phyloP scores from a whole-genome alignment of 2,797 vertebrate species.

The Anguilla pacifica region DNA sequence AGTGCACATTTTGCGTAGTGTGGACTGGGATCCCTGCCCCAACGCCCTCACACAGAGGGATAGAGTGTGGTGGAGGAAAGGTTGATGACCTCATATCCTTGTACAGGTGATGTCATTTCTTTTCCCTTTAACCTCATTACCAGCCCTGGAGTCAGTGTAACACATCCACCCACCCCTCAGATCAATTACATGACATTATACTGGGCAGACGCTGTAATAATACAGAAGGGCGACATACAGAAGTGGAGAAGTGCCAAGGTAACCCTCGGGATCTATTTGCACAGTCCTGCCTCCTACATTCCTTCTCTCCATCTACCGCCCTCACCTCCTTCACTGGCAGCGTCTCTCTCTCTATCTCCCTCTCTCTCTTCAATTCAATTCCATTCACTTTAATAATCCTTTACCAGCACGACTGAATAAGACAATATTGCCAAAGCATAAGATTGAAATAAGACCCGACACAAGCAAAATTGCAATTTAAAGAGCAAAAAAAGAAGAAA shows the following conservation, averaged over 20 bases:
- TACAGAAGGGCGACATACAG: no score
- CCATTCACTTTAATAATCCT: neutral
- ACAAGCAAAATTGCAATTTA: neutral
- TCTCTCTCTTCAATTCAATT: neutral
- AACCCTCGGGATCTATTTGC: neutral
- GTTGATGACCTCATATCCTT: neutral
- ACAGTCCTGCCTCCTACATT: neutral
- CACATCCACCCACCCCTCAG: neutral
- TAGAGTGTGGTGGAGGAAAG: neutral
- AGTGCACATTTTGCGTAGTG: neutral
- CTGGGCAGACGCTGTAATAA: no score
- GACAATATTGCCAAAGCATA: neutral
- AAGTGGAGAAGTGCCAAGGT: no score
- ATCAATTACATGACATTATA: no score
- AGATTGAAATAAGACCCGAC: neutral
- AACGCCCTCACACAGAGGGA: no score
- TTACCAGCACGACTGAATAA: neutral
- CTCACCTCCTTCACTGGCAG: neutral
- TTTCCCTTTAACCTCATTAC: neutral
- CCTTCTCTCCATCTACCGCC: neutral
- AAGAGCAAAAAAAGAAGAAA: neutral
- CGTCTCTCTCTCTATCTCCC: constrained; percentile 6
- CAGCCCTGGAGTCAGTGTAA: neutral
- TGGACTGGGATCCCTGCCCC: neutral
- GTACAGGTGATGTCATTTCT: neutral